Evolutionary conservation across 2,888 invertebrate species (phyloP), one percentile per base, ranked within the genome.

Genomic region (Drosophila helvetica): DNA sequence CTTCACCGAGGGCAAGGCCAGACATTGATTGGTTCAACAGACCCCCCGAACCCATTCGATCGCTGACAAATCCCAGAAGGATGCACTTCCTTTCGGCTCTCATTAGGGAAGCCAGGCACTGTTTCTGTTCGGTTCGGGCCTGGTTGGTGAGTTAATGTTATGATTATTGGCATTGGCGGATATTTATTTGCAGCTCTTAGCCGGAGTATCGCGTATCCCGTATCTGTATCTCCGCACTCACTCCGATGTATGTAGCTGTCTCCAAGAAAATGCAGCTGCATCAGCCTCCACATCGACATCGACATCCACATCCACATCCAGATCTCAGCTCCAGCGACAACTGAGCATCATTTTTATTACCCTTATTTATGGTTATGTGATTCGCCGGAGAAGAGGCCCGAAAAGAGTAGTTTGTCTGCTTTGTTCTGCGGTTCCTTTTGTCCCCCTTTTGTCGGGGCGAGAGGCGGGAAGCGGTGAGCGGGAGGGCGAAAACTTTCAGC

Each of bases 261-360:
- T 51, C 27, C 17, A 9, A 47, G 9, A 4, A 54, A 33, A 42
- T 55, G 59, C 59, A 59, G 22, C 59, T 51, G 54, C 47, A 19
- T 17, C n/a, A 57, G 43, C 53, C 12, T 17, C 38, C 38, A 30
- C 22, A 38, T 8, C 33, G 18, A 18, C 46, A 69, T 69, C 72
- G 54, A 72, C 69, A 48, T 52, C 33, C 10, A 12, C 57, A 55
- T 46, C 56, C 61, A 54, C 54, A 63, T 45, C 52, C 52, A 47
- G 63, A 64, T 55, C 38, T n/a, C 15, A 7, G n/a, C 63, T 9
- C 30, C 59, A 63, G 76, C 80, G 82, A 85, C 85, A 80, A 79
- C 84, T 80, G 84, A 82, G 79, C 86, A 86, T 86, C 85, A 86
- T 74, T 86, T 86, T 86, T 86, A 86, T 86, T 83, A 76, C 79